Base-by-base conservation (phyloP, 2,888 invertebrate genomes). In the Tryphoninae sp. region DNA sequence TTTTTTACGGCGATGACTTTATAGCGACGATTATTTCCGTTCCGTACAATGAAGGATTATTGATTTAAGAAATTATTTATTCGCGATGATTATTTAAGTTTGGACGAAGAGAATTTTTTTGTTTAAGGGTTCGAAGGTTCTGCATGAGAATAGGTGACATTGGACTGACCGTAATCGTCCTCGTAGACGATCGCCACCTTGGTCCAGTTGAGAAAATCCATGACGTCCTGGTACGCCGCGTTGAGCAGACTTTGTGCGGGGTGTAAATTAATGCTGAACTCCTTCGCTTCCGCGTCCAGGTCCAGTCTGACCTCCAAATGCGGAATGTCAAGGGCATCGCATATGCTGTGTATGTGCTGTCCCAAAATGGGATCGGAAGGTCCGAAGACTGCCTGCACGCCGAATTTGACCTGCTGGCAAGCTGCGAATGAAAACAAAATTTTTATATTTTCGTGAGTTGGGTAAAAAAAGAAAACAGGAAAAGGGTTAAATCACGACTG, bases 151-250 rank as follows among this genome's bases (percentile, higher is more conserved):
- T 59, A 1, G 2, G 13, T 26, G 45, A 59, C 22, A 19, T 67
- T 45, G 58, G 3, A 80, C 92, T 92, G 85, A 95, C 96, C 95
- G 87, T 94, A 94, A 88, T 96, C 95, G 88, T 96, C 95, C 90
- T 97, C 96, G 91, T 96, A 97, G 74, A 97, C 93, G 84, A 97
- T 94, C 68, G 96, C 96, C 83, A 96, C 95, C 89, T 94, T 94
- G 16, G 96, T 96, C 97, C 97, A 97, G 89, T 96, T 96, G 87
- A 96, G 94, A 90, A 96, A 95, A 76, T 93, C 93, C 92, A 97
- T 95, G 83, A 96, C 94, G 91, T 97, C 96, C 86, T 95, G 93
- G 88, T 96, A 95, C 55, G 97, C 96, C 83, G 92, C 92, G 89
- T 96, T 95, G 83, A 97, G 94, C 84, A 95, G 93, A 85, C 93